Evolutionary conservation across 2,888 invertebrate species (phyloP), one percentile per base, ranked within the genome.

Genomic region (Phaedon cochleariae): DNA sequence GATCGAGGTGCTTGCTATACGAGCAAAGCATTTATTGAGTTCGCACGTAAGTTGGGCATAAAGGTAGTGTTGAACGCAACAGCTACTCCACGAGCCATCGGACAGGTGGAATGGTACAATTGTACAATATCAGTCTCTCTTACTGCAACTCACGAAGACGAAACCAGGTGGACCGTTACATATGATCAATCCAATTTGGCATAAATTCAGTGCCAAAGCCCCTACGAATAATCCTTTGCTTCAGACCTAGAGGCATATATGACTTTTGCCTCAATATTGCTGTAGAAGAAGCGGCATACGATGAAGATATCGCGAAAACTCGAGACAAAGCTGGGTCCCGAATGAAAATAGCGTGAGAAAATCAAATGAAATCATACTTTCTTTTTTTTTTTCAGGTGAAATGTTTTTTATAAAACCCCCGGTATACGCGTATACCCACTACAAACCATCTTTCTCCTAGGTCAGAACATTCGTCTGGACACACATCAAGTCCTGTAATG

Each of bases 1-100:
- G 75, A 74, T 34, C 48, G 67, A 34, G 75, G 71, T 2, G 37
- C 62, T n/a, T 53, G 64, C 26, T 74, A 65, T 46, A 72, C 72
- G 0, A 68, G 69, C 15, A 64, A 62, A n/a, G n/a, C 15, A 2
- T 74, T 75, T 59, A 26, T 2, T 7, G 37, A 64, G 7, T 72
- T 63, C 54, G 17, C 45, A n/a, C 58, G 58, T 29, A 29, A 59
- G 10, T 37, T 45, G 37, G 49, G 45, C 22, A 60, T 60, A 15
- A 59, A 54, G 31, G 15, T 46, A 12, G 22, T 67, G 18, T 49
- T 55, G 6, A 64, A 57, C 49, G 73, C 70, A 22, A 66, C 64
- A 10, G 68, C 69, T 22, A 68, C 68, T 4, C 70, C 71, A 18
- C 37, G 70, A 29, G 69, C 69, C 4, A 72, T 72, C 51, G 69